phyloP scores from a whole-genome alignment of 92 coral and sea anemone species.

The Palythoa caribaeorum region DNA sequence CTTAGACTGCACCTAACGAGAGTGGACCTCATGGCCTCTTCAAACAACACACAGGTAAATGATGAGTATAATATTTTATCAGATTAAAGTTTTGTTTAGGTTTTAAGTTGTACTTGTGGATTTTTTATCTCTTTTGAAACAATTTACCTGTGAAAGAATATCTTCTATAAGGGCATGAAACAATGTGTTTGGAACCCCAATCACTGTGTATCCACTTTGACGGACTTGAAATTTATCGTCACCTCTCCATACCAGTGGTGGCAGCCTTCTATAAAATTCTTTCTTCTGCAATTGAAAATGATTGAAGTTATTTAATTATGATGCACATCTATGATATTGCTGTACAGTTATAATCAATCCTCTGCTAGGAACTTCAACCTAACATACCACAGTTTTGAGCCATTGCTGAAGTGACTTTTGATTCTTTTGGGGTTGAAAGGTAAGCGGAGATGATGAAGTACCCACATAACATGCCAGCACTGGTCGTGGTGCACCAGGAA shows the following conservation, averaged over 20 bases:
- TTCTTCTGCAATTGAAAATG: constrained; percentile 48
- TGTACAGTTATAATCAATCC: not conserved
- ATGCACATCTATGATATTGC: not conserved
- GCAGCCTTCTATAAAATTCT: constrained; percentile 61
- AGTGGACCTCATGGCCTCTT: too few relatives aligned
- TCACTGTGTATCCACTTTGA: constrained; percentile 60
- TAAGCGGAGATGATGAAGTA: constrained; percentile 68
- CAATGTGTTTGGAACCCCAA: constrained; percentile 76
- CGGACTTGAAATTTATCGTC: constrained; percentile 34
- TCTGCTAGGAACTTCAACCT: not conserved
- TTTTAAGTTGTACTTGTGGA: not conserved
- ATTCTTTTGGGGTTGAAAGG: constrained; percentile 46
- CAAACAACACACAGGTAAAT: too few relatives aligned
- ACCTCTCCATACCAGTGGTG: constrained; percentile 35
- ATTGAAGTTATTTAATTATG: not conserved
- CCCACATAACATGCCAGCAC: constrained; percentile 81
- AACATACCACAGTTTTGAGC: constrained; percentile 85
- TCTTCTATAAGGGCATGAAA: constrained; percentile 67
- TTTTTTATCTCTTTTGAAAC: not conserved
- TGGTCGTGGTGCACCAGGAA: constrained; percentile 51
- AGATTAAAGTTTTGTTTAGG: too few relatives aligned
- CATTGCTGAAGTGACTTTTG: constrained; percentile 71
- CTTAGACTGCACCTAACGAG: too few relatives aligned
- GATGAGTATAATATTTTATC: too few relatives aligned
- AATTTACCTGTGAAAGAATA: constrained; percentile 67